phyloP scores from a whole-genome alignment of 2,113 vertebrate genomes.

The Phasianus colchicus region DNA sequence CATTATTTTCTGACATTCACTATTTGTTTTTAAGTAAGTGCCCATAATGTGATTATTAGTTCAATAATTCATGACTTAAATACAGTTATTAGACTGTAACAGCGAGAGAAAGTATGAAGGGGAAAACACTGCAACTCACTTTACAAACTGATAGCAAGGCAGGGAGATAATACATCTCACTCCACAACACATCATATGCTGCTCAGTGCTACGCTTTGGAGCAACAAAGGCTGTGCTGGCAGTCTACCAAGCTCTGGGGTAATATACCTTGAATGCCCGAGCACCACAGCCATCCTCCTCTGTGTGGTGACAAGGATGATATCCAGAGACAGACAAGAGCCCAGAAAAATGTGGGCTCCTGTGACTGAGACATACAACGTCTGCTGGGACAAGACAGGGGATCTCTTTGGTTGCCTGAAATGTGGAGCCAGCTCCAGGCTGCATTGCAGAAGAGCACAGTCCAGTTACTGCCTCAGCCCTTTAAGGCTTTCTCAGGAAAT shows the following conservation, averaged over 20 bases:
- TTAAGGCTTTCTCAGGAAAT: slow-evolving; percentile 7
- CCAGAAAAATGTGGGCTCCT: neutral
- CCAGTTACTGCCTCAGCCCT: slow-evolving; percentile 5
- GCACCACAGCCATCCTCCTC: neutral
- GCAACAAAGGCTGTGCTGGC: neutral
- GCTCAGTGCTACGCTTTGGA: neutral
- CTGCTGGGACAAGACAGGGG: neutral
- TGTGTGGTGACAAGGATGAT: neutral
- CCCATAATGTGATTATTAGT: neutral
- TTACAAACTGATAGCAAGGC: neutral
- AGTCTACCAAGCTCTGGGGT: neutral
- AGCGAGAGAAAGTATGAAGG: neutral
- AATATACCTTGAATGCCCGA: neutral
- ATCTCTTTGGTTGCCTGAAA: neutral
- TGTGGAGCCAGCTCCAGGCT: neutral
- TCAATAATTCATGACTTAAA: neutral
- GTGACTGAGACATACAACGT: neutral
- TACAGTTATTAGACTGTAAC: neutral
- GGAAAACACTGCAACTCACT: neutral
- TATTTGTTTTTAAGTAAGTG: neutral
- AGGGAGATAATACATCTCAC: neutral
- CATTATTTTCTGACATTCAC: neutral
- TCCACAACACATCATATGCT: neutral
- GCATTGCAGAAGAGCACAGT: neutral
- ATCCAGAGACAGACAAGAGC: neutral